Evolutionary conservation across 2,888 invertebrate species (phyloP).

Genomic region (Cyclophora punctaria): DNA sequence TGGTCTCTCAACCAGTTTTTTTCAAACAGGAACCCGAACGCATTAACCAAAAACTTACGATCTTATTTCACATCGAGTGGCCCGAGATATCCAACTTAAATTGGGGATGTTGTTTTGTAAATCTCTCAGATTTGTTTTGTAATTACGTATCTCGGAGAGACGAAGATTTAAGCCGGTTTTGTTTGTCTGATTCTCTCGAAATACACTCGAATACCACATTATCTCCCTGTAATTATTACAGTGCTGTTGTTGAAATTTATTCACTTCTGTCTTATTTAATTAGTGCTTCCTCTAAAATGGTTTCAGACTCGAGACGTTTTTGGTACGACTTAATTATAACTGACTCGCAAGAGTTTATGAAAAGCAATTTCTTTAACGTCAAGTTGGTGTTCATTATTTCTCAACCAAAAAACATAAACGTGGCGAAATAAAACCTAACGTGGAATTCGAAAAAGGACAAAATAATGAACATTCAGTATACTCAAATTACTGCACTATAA

Average conservation of each 20-base stretch:
- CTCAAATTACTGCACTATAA: too few relatives aligned
- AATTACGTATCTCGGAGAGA: conserved; percentile 9
- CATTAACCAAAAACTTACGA: conserved; percentile 28
- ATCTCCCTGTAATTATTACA: too few relatives aligned
- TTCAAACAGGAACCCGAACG: conserved; percentile 27
- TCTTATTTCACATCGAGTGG: conserved; percentile 29
- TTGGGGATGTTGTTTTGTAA: conserved; percentile 7
- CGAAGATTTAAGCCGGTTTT: conserved; percentile 9
- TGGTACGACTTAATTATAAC: too few relatives aligned
- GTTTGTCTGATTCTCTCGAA: background rate
- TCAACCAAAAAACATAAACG: too few relatives aligned
- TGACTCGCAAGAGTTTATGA: too few relatives aligned
- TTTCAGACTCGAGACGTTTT: too few relatives aligned
- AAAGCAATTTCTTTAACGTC: too few relatives aligned
- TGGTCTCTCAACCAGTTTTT: conserved; percentile 37
- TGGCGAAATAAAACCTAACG: too few relatives aligned
- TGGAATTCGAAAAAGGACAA: too few relatives aligned
- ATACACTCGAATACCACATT: too few relatives aligned
- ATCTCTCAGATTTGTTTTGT: conserved; percentile 13
- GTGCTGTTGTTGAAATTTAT: background rate
- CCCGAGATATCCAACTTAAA: conserved; percentile 15
- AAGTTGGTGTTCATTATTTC: too few relatives aligned
- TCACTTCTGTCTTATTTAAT: conserved; percentile 5
- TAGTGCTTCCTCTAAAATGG: background rate
- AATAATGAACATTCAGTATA: too few relatives aligned